phyloP scores from a whole-genome alignment of 2,113 vertebrate genomes.

The Pygoscelis antarcticus region DNA sequence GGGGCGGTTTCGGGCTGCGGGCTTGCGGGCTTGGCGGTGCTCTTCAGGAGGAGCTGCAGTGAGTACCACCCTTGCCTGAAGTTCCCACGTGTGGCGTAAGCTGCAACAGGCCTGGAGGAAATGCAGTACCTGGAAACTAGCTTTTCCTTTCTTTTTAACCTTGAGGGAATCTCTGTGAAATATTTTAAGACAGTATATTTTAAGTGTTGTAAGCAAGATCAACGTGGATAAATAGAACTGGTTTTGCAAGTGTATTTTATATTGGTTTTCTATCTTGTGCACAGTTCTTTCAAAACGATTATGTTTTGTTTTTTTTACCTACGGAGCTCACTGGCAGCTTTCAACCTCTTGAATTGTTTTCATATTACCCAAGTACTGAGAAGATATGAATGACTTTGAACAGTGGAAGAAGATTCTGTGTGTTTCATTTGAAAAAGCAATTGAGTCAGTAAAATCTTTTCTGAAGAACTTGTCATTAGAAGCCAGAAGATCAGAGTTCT shows the following conservation, averaged over 20 bases:
- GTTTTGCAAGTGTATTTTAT: not conserved
- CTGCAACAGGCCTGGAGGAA: not conserved
- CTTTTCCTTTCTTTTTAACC: not conserved
- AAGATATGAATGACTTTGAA: not conserved
- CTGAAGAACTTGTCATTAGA: not conserved
- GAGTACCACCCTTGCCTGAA: fast-evolving
- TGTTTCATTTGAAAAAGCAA: not conserved
- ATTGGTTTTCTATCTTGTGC: not conserved
- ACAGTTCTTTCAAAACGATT: not conserved
- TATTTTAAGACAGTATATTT: fast-evolving
- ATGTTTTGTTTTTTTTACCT: not conserved
- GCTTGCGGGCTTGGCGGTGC: not conserved
- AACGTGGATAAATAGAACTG: not conserved
- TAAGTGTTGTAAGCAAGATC: not conserved
- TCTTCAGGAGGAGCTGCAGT: fast-evolving
- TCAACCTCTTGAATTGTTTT: not conserved
- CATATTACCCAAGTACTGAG: not conserved
- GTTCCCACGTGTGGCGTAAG: fast-evolving
- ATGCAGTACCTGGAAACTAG: fast-evolving
- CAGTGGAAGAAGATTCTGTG: not conserved
- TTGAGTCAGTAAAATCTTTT: not conserved
- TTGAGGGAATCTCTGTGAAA: no score
- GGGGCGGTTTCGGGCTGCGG: not conserved
- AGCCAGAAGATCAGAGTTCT: not conserved
- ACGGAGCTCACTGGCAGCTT: not conserved